A percentile compares a stretch with the other conserved stretches of the same genome.
These are phyloP conservation scores for Danio kyathit DNA, from an alignment of 2,797 vertebrate genomes.

Conservation along the genomic window DNA sequence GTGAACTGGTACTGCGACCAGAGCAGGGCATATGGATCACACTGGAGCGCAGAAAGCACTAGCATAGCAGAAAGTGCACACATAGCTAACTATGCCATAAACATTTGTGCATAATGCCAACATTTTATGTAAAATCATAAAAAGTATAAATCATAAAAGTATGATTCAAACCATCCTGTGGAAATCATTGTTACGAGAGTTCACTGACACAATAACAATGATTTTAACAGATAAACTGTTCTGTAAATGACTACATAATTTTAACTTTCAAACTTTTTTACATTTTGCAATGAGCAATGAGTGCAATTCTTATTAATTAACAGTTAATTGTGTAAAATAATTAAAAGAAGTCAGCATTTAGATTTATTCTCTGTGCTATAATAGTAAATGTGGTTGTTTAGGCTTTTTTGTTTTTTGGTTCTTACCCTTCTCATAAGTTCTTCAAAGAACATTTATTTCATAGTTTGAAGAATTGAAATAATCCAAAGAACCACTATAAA, in stretches of 20 bases:
- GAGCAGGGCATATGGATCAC: slow-evolving; percentile 87
- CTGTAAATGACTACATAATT: background rate
- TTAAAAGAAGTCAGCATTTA: too few relatives aligned
- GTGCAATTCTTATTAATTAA: too few relatives aligned
- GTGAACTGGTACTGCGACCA: slow-evolving; percentile 91
- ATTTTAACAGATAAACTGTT: background rate
- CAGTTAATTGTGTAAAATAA: too few relatives aligned
- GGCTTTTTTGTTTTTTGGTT: too few relatives aligned
- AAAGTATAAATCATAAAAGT: background rate
- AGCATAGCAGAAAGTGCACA: background rate
- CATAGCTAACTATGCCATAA: background rate
- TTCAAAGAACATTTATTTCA: too few relatives aligned
- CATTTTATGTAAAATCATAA: background rate
- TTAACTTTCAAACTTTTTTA: background rate
- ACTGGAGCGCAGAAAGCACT: slow-evolving; percentile 75
- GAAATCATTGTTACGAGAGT: background rate
- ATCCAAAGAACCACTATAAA: too few relatives aligned
- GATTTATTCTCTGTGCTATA: too few relatives aligned
- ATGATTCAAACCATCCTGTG: background rate
- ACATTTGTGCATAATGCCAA: background rate
- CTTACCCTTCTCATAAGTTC: too few relatives aligned
- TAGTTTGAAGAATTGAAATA: too few relatives aligned
- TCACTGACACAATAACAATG: background rate
- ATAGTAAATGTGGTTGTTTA: too few relatives aligned
- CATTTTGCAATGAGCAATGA: too few relatives aligned